These are phyloP conservation scores for Mormyrus iriodes DNA, from an alignment of 2,113 vertebrate genomes.

Conservation along the genomic window DNA sequence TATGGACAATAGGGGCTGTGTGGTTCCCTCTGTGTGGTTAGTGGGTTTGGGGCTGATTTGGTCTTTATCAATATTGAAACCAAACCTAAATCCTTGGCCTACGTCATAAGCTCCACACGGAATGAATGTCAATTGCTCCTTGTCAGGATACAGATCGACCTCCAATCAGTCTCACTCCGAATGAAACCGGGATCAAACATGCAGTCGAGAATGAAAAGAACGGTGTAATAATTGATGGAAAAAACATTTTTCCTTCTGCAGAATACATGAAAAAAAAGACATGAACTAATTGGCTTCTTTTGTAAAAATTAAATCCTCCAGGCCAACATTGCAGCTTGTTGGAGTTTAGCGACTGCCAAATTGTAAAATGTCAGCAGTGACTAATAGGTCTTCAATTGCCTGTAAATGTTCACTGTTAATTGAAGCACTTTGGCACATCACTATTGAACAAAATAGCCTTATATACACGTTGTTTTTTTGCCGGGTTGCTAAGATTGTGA, in stretches of 20 bases:
- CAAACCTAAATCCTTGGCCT: neutral
- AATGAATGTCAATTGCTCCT: neutral
- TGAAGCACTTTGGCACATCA: neutral
- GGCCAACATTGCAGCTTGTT: conserved; percentile 4
- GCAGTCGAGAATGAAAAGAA: neutral
- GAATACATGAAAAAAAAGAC: conserved; percentile 15
- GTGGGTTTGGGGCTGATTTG: neutral
- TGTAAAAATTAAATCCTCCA: conserved; percentile 8
- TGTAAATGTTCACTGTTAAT: conserved; percentile 1
- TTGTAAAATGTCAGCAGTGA: conserved; percentile 9
- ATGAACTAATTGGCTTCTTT: neutral
- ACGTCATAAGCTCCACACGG: neutral
- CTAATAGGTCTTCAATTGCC: conserved; percentile 4
- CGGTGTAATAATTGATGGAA: too few relatives aligned
- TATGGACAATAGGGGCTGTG: neutral
- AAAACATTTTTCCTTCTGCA: neutral
- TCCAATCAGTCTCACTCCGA: neutral
- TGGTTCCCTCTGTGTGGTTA: too few relatives aligned
- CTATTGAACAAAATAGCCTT: neutral
- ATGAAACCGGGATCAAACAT: neutral
- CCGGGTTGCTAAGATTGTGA: neutral
- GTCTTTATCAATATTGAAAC: neutral
- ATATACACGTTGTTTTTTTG: neutral
- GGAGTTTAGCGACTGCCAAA: conserved; percentile 5
- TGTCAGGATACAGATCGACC: neutral